Evolutionary conservation across 2,797 vertebrate species (phyloP).

Genomic region (Girardinus metallicus): DNA sequence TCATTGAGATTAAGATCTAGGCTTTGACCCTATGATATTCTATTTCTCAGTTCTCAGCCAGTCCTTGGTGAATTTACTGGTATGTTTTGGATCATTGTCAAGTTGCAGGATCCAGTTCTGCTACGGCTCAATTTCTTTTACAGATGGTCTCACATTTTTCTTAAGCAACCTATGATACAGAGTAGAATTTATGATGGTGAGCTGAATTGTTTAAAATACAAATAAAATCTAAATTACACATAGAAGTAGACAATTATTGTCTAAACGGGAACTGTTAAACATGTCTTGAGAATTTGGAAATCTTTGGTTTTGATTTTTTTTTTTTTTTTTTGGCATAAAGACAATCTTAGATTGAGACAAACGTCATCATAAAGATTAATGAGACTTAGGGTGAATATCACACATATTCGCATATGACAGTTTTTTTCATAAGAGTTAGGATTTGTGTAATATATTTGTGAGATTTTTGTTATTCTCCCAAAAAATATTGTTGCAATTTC

Average conservation of each 20-base stretch:
- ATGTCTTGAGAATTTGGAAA: neutral
- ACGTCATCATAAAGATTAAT: neutral
- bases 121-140: neutral
- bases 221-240: neutral
- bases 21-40: neutral
- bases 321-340: neutral
- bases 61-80: neutral
- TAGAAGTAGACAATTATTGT: neutral
- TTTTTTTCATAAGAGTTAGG: neutral
- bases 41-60: neutral
- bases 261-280: neutral
- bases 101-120: neutral
- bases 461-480: neutral
- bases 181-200: neutral
- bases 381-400: neutral
- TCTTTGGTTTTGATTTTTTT: neutral
- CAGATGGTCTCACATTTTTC: neutral
- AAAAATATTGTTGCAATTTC: neutral
- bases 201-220: neutral
- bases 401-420: neutral
- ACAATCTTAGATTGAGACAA: neutral
- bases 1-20: neutral
- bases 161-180: neutral
- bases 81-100: neutral
- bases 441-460: neutral